phyloP scores from a whole-genome alignment of 2,113 vertebrate genomes.

The Apaloderma vittatum region DNA sequence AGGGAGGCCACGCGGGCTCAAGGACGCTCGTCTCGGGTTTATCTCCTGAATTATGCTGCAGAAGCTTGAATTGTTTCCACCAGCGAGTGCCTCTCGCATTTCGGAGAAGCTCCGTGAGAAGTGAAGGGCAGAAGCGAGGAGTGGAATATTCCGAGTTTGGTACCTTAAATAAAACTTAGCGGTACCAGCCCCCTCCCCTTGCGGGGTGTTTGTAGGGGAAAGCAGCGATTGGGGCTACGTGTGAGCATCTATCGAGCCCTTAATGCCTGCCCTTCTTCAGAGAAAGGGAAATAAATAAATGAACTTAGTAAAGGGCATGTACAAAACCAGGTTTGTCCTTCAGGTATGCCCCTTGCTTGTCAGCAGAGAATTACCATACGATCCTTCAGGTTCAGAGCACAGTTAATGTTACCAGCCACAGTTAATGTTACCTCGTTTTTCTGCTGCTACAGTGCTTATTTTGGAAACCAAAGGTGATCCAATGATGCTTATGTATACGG shows the following conservation, averaged over 20 bases:
- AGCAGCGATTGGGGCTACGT: fast-evolving
- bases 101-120: not conserved
- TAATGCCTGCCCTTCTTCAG: not conserved
- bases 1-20: not conserved
- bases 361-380: not conserved
- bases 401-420: not conserved
- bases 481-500: not conserved
- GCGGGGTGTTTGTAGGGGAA: not conserved
- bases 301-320: not conserved
- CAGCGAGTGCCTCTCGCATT: fast-evolving
- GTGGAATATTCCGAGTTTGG: not conserved
- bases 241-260: fast-evolving
- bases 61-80: not conserved
- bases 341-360: not conserved
- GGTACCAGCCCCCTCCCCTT: not conserved
- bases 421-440: not conserved
- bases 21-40: not conserved
- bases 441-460: fast-evolving
- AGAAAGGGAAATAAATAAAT: not conserved
- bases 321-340: not conserved
- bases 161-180: not conserved
- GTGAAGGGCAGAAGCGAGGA: not conserved
- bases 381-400: not conserved
- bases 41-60: not conserved
- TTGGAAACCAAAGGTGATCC: not conserved